phyloP scores from a whole-genome alignment of 2,113 vertebrate genomes.

The Furnarius figulus region DNA sequence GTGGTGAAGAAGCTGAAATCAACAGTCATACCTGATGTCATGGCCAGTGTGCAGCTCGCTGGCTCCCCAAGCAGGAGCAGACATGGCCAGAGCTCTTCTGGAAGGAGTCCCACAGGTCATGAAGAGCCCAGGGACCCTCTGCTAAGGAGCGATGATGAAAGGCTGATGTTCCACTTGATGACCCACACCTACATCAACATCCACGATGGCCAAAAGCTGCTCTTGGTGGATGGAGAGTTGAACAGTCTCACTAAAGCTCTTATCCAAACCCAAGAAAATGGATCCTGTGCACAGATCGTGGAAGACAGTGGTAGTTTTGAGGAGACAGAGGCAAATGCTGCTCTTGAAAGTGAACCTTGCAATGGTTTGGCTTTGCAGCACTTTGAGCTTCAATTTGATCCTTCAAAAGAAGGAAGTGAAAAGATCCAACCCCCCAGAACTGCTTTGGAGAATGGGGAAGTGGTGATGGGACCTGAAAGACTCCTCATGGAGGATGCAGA shows the following conservation, averaged over 20 bases:
- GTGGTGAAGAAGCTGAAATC: conserved; percentile 74
- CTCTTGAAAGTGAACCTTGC: not conserved
- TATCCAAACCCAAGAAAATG: not conserved
- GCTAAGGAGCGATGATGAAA: conserved; percentile 44
- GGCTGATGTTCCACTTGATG: conserved; percentile 82
- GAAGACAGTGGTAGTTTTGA: not conserved
- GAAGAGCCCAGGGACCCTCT: not conserved
- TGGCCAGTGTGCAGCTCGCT: conserved; percentile 72
- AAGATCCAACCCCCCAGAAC: not conserved
- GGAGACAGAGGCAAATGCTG: not conserved
- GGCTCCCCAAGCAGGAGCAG: conserved; percentile 61
- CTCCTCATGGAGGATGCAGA: not conserved
- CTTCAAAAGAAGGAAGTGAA: not conserved
- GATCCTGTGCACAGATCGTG: not conserved
- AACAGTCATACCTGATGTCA: conserved; percentile 79
- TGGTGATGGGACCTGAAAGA: not conserved
- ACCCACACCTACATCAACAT: conserved; percentile 88
- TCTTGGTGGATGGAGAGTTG: conserved; percentile 82
- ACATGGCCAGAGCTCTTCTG: conserved; percentile 40
- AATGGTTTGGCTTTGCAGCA: not conserved
- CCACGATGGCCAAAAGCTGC: conserved; percentile 83
- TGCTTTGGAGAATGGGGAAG: conserved; percentile 28
- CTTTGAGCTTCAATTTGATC: not conserved
- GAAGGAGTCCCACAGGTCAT: not conserved
- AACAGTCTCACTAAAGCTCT: conserved; percentile 25